These are phyloP conservation scores for Orussus abietinus DNA, from an alignment of 1,140 invertebrate genomes.

Conservation along the genomic window DNA sequence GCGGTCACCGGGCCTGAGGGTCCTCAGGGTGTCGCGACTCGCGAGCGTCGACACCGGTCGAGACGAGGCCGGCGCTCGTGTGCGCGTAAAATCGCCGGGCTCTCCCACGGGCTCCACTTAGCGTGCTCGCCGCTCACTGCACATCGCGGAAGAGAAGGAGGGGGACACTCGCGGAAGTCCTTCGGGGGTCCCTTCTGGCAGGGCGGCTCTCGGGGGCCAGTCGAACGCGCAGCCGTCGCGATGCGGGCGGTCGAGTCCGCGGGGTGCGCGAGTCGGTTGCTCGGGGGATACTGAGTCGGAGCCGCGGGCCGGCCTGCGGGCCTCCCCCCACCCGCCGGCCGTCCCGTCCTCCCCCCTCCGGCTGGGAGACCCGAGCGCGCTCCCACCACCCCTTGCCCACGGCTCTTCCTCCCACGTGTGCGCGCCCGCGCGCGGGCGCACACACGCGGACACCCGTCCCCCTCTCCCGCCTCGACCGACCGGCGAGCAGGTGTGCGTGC, in stretches of 20 bases:
- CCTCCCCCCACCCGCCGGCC: conserved; percentile 34
- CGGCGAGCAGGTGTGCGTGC: conserved; percentile 6
- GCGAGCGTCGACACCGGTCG: background rate
- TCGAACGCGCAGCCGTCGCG: background rate
- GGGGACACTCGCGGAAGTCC: background rate
- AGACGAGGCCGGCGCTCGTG: conserved; percentile 4
- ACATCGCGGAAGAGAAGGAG: background rate
- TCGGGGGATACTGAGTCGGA: conserved; percentile 52
- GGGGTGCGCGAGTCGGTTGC: conserved; percentile 46
- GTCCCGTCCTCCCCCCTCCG: conserved; percentile 17
- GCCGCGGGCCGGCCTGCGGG: conserved; percentile 53
- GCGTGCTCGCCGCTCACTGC: background rate
- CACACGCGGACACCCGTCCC: no score
- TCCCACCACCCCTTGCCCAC: conserved; percentile 15
- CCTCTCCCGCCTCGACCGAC: conserved; percentile 16
- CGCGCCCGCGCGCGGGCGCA: conserved; percentile 9
- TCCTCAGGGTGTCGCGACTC: background rate
- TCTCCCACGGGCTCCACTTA: no score
- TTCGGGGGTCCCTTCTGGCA: conserved; percentile 3
- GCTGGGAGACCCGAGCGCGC: no score
- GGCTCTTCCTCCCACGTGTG: conserved; percentile 6
- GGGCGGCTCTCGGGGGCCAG: conserved; percentile 9
- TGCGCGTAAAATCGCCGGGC: no score
- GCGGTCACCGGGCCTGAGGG: conserved; percentile 1
- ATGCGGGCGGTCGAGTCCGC: conserved; percentile 18